phyloP scores from a whole-genome alignment of 2,113 vertebrate species.

The Pyxicephalus adspersus region DNA sequence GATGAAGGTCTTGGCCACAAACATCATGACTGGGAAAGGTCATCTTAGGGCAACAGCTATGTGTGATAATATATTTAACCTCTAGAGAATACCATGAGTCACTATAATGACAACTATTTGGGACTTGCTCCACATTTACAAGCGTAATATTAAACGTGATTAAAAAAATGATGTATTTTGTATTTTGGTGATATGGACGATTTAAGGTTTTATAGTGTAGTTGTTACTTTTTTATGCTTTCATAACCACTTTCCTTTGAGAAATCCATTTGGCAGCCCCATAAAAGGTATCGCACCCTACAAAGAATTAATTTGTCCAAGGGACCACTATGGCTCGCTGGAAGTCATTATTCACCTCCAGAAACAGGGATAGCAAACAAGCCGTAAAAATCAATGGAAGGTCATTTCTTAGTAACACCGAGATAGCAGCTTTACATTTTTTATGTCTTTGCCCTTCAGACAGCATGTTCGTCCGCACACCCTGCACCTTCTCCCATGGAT shows the following conservation, averaged over 20 bases:
- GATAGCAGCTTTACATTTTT: slow-evolving; percentile 67
- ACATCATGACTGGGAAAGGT: background rate
- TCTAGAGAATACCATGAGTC: background rate
- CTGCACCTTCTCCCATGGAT: slow-evolving; percentile 64
- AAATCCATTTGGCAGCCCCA: slow-evolving; percentile 43
- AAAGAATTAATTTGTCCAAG: slow-evolving; percentile 55
- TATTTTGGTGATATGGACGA: slow-evolving; percentile 32
- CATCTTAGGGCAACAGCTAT: background rate
- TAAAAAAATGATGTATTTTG: slow-evolving; percentile 14
- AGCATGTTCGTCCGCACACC: slow-evolving; percentile 66
- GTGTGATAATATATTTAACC: slow-evolving; percentile 14
- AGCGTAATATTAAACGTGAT: background rate
- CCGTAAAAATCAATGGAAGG: slow-evolving; percentile 73
- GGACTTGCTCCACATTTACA: background rate
- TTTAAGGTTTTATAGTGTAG: slow-evolving; percentile 16
- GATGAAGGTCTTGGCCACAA: background rate
- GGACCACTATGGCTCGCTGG: slow-evolving; percentile 44
- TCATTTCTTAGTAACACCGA: slow-evolving; percentile 68
- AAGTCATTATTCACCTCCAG: slow-evolving; percentile 72
- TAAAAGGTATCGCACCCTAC: slow-evolving; percentile 53
- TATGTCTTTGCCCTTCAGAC: slow-evolving; percentile 76
- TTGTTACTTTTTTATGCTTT: slow-evolving; percentile 41
- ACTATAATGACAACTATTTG: background rate
- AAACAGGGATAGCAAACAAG: slow-evolving; percentile 65
- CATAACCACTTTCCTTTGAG: slow-evolving; percentile 40